These are phyloP conservation scores for Goniozus legneri DNA, from an alignment of 1,140 invertebrate genomes.

Conservation along the genomic window DNA sequence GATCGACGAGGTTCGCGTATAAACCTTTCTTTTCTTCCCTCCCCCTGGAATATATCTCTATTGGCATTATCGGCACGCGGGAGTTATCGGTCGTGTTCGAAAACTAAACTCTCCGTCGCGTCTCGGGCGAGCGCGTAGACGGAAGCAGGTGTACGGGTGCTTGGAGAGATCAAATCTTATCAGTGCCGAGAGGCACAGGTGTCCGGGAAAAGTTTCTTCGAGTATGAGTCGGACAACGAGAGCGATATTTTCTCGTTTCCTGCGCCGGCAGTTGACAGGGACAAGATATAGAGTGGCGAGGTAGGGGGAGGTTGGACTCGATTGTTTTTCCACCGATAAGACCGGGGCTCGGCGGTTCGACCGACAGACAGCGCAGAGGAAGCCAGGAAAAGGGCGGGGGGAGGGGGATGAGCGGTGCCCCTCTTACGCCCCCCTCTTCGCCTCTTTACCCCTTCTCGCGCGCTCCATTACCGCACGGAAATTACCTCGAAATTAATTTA, in stretches of 20 bases:
- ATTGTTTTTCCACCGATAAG: conserved; percentile 27
- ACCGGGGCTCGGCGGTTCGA: conserved; percentile 1
- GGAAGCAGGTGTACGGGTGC: no score
- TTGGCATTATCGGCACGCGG: no score
- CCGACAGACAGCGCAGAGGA: no score
- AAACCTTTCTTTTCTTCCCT: no score
- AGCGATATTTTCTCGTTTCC: conserved; percentile 21
- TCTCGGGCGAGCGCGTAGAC: no score
- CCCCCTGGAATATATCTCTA: no score
- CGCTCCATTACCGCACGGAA: conserved; percentile 25
- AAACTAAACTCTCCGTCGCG: no score
- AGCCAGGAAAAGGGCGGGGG: no score
- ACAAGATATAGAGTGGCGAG: conserved; percentile 12
- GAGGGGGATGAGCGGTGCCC: conserved; percentile 1
- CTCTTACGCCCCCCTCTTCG: not conserved
- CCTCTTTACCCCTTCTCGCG: not conserved
- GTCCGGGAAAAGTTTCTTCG: conserved; percentile 15
- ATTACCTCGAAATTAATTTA: conserved; percentile 33
- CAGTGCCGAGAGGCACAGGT: conserved; percentile 15
- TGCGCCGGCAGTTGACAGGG: conserved; percentile 23
- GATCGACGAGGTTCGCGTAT: no score
- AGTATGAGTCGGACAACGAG: conserved; percentile 13
- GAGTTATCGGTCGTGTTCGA: no score
- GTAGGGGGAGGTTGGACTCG: conserved; percentile 15
- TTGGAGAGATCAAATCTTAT: not conserved